Percentiles rank a stretch among this genome's conserved stretches.
These are phyloP conservation scores for Bombus balteatus DNA, from an alignment of 1,140 invertebrate species.

Conservation along the genomic window DNA sequence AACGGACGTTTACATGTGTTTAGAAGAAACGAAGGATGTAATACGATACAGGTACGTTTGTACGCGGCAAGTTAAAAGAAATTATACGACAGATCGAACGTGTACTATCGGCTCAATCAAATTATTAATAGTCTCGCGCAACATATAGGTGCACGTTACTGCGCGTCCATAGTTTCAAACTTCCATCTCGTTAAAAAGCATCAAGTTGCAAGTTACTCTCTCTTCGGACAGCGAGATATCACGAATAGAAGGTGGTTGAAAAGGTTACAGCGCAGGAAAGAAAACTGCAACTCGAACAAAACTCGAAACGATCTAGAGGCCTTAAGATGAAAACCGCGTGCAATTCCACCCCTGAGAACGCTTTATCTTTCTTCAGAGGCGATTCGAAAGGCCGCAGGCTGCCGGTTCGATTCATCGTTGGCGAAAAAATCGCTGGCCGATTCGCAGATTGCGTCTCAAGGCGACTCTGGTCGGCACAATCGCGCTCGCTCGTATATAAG, in stretches of 20 bases:
- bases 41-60: too few relatives aligned
- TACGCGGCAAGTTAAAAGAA: too few relatives aligned
- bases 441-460: slow-evolving; percentile 47
- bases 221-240: too few relatives aligned
- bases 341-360: not conserved
- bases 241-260: not conserved
- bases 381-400: slow-evolving; percentile 13
- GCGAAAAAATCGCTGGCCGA: not conserved
- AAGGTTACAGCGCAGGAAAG: not conserved
- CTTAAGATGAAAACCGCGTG: not conserved
- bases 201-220: too few relatives aligned
- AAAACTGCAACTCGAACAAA: too few relatives aligned
- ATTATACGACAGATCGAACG: not conserved
- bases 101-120: too few relatives aligned
- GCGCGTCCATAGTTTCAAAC: too few relatives aligned
- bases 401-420: slow-evolving; percentile 34
- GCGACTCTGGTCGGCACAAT: slow-evolving; percentile 21
- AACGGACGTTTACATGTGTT: slow-evolving; percentile 9
- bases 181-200: too few relatives aligned
- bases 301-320: not conserved
- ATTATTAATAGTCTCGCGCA: too few relatives aligned
- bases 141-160: too few relatives aligned
- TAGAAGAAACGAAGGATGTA: not conserved
- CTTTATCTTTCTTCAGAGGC: slow-evolving; percentile 18
- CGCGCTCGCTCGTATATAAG: slow-evolving; percentile 36